Evolutionary conservation across 2,113 vertebrate species (phyloP), one percentile per base, ranked within the genome.

Genomic region (Callospermophilus lateralis): DNA sequence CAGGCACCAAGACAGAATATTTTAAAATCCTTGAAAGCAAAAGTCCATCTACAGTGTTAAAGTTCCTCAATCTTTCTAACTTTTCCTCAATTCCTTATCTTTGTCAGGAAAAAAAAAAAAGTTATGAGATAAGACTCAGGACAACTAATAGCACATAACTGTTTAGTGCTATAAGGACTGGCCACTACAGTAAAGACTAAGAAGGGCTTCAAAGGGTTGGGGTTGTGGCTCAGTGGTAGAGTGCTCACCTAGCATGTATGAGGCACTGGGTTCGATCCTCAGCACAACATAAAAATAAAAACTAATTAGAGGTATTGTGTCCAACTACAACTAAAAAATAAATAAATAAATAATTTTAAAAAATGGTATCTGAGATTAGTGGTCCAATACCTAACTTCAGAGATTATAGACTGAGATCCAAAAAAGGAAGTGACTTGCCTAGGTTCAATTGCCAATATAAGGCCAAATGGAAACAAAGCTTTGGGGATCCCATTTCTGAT

Each of bases 1-100:
- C 17, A 34, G 3, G 51, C n/a, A 90, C 16, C 55, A 84, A 85
- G 42, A 72, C 0, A 68, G 11, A 53, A 6, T 48, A 91, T 39
- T 93, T 61, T 55, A 53, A 78, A 84, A 74, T 61, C 53, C 16
- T 70, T 45, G 22, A 84, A 70, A 87, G n/a, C 32, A 87, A 83
- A 96, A 89, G 53, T 17, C 30, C 34, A 87, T 19, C 32, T 24
- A 68, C 7, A 48, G 12, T 51, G 67, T 95, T n/a, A 96, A 89
- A 85, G 30, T 3, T 24, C 53, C 16, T 92, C 51, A 55, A 63
- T 58, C 68, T 67, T 26, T 51, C 80, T 76, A 32, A 87, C 30
- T 51, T 58, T 67, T 84, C 61, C 58, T 84, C 11, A 4, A 70
- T 80, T 80, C 65, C 61, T 95, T 32, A 48, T 48, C 39, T 89